A percentile compares a stretch with the other conserved stretches of the same genome.
These are phyloP conservation scores for Platanista minor DNA, from an alignment of 2,113 vertebrate species.

Conservation along the genomic window DNA sequence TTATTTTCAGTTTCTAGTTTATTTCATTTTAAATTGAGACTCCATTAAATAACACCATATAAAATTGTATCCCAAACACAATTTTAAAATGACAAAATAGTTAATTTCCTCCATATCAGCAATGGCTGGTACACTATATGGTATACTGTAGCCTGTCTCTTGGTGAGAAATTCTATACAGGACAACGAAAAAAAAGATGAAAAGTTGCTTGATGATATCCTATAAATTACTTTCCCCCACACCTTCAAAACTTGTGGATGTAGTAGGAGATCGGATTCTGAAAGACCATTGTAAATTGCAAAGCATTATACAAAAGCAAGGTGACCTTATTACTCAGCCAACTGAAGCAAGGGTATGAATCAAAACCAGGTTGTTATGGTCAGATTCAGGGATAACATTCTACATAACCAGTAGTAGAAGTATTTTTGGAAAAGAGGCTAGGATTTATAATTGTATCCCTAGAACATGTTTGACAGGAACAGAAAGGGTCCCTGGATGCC, in stretches of 20 bases:
- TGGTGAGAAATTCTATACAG: not conserved
- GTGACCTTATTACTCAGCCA: not conserved
- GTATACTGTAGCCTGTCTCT: not conserved
- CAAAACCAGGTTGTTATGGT: not conserved
- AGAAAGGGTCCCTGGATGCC: not conserved
- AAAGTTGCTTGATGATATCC: not conserved
- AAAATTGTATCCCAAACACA: not conserved
- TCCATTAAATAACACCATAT: not conserved
- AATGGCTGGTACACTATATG: not conserved
- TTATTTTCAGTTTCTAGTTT: not conserved
- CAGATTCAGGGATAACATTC: not conserved
- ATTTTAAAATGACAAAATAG: not conserved
- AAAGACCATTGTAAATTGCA: not conserved
- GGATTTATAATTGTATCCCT: not conserved
- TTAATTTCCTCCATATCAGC: not conserved
- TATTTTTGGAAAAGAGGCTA: not conserved
- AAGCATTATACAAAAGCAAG: not conserved
- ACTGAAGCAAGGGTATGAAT: not conserved
- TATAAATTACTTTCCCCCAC: not conserved
- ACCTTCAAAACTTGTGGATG: not conserved
- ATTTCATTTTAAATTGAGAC: not conserved
- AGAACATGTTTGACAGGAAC: not conserved
- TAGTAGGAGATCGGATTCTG: not conserved
- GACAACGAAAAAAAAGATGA: not conserved
- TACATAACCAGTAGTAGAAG: not conserved